These are phyloP conservation scores for Malurus splendens DNA, from an alignment of 2,797 vertebrate species.

Conservation along the genomic window DNA sequence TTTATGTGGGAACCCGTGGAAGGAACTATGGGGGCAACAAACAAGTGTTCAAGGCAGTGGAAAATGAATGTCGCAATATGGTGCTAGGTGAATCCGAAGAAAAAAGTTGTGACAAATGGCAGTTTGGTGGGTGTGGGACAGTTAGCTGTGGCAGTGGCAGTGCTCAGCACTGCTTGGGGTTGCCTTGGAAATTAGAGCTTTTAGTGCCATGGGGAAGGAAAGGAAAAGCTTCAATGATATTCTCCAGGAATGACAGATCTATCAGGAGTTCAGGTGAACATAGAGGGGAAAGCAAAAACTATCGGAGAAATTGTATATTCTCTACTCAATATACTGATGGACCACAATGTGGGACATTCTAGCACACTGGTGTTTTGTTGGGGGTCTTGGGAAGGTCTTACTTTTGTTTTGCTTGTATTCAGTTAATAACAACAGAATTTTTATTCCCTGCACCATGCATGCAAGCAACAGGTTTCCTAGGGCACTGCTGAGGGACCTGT, in stretches of 20 bases:
- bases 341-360: fast-evolving
- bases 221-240: neutral
- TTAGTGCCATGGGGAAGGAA: neutral
- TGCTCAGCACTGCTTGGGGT: neutral
- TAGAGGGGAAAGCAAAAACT: neutral
- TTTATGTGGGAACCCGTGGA: neutral
- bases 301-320: neutral
- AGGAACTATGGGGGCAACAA: neutral
- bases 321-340: neutral
- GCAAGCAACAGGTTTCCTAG: neutral
- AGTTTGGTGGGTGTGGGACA: neutral
- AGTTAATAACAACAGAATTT: neutral
- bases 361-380: neutral
- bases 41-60: neutral
- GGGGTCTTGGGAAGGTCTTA: neutral
- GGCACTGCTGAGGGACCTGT: fast-evolving
- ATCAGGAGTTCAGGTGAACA: neutral
- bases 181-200: neutral
- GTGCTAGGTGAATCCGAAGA: neutral
- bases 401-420: neutral
- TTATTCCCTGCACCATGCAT: fast-evolving
- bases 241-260: neutral
- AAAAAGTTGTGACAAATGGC: neutral
- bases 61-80: neutral
- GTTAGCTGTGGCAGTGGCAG: neutral